Evolutionary conservation across 2,797 vertebrate genomes (phyloP).

Genomic region (Gallinago stenura): DNA sequence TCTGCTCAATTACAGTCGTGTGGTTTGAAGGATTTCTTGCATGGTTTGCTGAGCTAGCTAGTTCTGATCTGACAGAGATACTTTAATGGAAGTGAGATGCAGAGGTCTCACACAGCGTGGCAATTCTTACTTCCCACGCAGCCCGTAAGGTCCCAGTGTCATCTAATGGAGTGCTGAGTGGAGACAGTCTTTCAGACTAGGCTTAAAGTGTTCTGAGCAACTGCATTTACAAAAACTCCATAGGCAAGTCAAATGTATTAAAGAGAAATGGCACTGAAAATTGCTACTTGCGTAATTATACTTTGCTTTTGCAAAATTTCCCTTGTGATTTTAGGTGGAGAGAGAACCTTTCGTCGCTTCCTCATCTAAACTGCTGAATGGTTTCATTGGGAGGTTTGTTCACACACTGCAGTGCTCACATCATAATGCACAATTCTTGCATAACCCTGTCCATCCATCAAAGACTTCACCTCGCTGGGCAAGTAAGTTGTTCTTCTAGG

Average conservation of each 20-base stretch:
- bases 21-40: not conserved
- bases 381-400: not conserved
- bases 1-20: not conserved
- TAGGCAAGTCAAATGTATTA: not conserved
- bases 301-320: not conserved
- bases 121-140: not conserved
- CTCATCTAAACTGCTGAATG: not conserved
- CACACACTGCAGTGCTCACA: not conserved
- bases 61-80: not conserved
- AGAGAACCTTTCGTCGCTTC: not conserved
- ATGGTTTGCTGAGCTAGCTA: not conserved
- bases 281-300: not conserved
- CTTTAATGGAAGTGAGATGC: not conserved
- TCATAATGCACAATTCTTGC: not conserved
- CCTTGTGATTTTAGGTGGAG: not conserved
- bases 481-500: not conserved
- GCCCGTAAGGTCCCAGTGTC: not conserved
- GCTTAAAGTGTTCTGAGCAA: not conserved
- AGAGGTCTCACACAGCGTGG: no score
- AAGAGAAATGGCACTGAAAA: not conserved
- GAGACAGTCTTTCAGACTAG: not conserved
- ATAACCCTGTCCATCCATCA: not conserved
- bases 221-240: not conserved
- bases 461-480: not conserved
- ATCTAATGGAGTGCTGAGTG: fast-evolving